Evolutionary conservation across 1,140 invertebrate genomes (phyloP), one percentile per base, ranked within the genome.

Genomic region (Heliothis subflexa): DNA sequence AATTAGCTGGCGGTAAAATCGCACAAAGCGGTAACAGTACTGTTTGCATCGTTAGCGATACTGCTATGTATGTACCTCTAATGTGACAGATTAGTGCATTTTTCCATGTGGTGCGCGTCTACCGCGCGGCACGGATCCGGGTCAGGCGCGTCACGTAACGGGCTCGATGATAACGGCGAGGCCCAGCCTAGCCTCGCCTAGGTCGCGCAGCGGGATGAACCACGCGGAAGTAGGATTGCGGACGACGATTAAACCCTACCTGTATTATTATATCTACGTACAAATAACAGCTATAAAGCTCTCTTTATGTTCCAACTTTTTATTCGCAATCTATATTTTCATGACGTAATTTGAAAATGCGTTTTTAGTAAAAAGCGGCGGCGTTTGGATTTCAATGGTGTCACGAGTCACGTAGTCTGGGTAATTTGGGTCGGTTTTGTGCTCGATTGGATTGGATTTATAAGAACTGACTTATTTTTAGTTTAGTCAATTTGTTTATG

Each of bases 61-160:
- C 66, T 70, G 66, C 50, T 70, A 70, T 79, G 81, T 71, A 75
- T 52, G 72, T 76, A n/a, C n/a, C n/a, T n/a, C n/a, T n/a, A 81
- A 81, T 87, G 85, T 79, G 86, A 89, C 88, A 86, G 86, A 85
- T 85, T 77, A 87, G 76, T 83, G 86, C 83, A 87, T 92, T 93
- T 93, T 91, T 93, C 85, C 82, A 86, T 77, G 76, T 79, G 81
- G 77, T 81, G 79, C 80, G 83, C 81, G 81, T 85, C 82, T 84
- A 70, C 54, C 61, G 80, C 79, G 83, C 85, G 84, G 74, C 78
- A 72, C 81, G 88, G 80, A 94, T 94, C 92, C 91, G 91, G 92
- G 92, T 94, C 91, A 91, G 80, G 87, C 88, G 85, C 91, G 88
- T 88, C 89, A 90, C 90, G 91, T 94, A 94, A 94, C 92, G 92